Percentiles rank a stretch among this genome's conserved stretches.
Conservation (phyloP, 1,140 invertebrate species). For the Bombus turneri region DNA sequence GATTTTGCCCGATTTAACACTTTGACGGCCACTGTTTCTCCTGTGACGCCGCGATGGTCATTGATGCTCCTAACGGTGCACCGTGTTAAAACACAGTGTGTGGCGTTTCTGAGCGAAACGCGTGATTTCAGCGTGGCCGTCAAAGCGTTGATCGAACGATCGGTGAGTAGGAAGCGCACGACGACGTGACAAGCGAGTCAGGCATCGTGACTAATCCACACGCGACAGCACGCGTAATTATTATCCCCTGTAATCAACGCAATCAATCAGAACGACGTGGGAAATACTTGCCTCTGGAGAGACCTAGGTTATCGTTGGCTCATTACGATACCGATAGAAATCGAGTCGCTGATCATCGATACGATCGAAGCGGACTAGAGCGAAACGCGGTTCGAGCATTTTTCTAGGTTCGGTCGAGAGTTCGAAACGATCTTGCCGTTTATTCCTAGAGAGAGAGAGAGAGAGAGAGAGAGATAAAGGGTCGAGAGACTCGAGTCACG, state of each 20-base stretch:
- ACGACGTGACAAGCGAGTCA: background rate
- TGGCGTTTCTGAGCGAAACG: too few relatives aligned
- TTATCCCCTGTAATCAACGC: slow-evolving; percentile 21
- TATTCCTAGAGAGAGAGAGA: background rate
- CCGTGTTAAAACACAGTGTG: too few relatives aligned
- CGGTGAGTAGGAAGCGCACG: background rate
- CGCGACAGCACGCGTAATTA: slow-evolving; percentile 27
- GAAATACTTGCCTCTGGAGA: background rate
- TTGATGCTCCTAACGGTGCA: too few relatives aligned
- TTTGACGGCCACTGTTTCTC: too few relatives aligned
- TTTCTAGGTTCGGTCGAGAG: background rate
- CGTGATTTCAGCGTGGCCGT: too few relatives aligned
- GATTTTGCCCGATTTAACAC: background rate
- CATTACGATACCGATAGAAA: slow-evolving; percentile 8
- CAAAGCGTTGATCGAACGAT: background rate
- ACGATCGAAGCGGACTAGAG: background rate
- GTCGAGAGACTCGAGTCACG: background rate
- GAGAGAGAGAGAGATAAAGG: background rate
- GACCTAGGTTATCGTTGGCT: slow-evolving; percentile 23
- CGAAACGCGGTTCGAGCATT: background rate
- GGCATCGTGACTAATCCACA: slow-evolving; percentile 7
- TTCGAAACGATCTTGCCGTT: background rate
- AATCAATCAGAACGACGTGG: slow-evolving; percentile 2
- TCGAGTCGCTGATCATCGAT: background rate
- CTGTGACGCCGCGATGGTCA: too few relatives aligned